phyloP scores from a whole-genome alignment of 2,113 vertebrate genomes.

The Clarias macrocephalus region DNA sequence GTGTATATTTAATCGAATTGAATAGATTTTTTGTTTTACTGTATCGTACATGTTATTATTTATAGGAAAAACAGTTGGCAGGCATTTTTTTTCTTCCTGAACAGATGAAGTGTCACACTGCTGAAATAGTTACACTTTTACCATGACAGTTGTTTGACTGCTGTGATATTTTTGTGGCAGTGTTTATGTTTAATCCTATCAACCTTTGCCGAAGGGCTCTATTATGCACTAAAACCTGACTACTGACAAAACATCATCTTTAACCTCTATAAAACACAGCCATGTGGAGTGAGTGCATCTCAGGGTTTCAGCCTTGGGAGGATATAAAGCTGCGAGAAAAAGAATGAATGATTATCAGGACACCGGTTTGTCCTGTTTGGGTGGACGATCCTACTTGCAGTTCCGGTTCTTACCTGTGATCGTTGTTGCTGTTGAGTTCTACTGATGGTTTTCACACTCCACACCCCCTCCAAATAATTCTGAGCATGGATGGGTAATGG shows the following conservation, averaged over 20 bases:
- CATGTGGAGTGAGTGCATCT: neutral
- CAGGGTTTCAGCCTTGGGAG: neutral
- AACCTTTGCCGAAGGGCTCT: slow-evolving; percentile 19
- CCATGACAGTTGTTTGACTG: slow-evolving; percentile 26
- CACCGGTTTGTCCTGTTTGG: neutral
- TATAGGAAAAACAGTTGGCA: neutral
- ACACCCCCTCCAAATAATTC: slow-evolving; percentile 86
- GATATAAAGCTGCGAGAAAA: neutral
- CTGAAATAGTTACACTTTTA: neutral
- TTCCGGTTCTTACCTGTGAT: slow-evolving; percentile 50
- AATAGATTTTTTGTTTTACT: neutral
- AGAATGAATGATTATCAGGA: neutral
- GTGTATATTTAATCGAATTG: neutral
- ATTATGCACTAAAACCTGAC: slow-evolving; percentile 33
- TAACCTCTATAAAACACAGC: slow-evolving; percentile 27
- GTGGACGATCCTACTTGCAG: neutral
- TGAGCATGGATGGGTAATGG: slow-evolving; percentile 75
- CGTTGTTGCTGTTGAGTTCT: slow-evolving; percentile 49
- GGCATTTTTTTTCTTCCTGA: neutral
- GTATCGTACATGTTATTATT: neutral
- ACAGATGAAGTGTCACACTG: slow-evolving; percentile 17
- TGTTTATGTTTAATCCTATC: slow-evolving; percentile 43
- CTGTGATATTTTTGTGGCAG: slow-evolving; percentile 24
- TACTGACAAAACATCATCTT: slow-evolving; percentile 23
- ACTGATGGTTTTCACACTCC: slow-evolving; percentile 80